Conservation (phyloP, 2,113 vertebrate genomes). For the Eclectus roratus region DNA sequence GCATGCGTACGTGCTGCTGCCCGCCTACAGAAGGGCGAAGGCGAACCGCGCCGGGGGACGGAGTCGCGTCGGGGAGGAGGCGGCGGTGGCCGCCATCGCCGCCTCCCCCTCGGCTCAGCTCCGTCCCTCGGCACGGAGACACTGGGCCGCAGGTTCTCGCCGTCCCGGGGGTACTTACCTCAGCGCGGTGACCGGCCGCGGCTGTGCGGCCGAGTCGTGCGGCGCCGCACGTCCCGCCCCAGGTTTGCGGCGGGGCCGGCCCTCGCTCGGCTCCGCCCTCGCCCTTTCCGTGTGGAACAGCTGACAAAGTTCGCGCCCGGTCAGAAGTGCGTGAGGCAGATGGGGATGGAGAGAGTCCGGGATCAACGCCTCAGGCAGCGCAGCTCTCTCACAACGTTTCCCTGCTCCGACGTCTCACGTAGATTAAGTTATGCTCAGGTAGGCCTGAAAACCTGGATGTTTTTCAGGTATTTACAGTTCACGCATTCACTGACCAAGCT, state of each 20-base stretch:
- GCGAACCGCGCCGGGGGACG: background rate
- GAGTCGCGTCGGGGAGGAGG: background rate
- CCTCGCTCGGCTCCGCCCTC: background rate
- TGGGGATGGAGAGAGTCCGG: accelerated
- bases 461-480: background rate
- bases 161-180: background rate
- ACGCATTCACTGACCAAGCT: background rate
- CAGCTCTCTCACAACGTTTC: background rate
- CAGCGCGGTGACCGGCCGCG: too few species aligned
- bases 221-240: conserved; percentile 6
- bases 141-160: accelerated
- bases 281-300: background rate
- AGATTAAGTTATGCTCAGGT: background rate
- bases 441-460: background rate
- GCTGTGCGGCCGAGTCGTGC: background rate
- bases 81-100: background rate
- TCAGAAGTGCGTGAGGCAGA: accelerated
- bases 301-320: too few species aligned
- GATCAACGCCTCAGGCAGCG: background rate
- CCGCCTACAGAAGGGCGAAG: background rate
- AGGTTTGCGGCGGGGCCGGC: background rate
- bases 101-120: background rate
- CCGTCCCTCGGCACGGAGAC: background rate
- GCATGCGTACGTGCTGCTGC: background rate
- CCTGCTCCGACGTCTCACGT: background rate